A percentile compares a stretch with the other conserved stretches of the same genome.
phyloP scores from a whole-genome alignment of 2,888 invertebrate genomes.

The Andrena marginata region DNA sequence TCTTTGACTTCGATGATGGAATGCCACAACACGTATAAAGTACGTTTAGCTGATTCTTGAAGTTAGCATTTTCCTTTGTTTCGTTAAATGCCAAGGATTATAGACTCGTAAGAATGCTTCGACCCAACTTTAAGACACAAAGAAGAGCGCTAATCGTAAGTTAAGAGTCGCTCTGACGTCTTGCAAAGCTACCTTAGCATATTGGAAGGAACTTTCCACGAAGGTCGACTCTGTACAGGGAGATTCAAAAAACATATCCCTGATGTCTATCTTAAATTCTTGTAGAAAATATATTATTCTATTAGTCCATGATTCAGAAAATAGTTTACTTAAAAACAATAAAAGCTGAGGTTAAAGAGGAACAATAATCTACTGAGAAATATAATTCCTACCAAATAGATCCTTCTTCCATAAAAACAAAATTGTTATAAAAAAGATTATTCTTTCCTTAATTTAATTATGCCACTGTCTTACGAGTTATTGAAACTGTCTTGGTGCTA shows the following conservation, averaged over 20 bases:
- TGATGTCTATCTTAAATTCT: background rate
- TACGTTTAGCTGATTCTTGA: background rate
- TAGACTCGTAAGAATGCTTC: constrained; percentile 29
- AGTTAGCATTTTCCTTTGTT: constrained; percentile 32
- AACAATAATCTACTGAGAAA: background rate
- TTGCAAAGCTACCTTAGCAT: constrained; percentile 33
- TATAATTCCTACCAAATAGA: background rate
- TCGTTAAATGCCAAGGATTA: constrained; percentile 42
- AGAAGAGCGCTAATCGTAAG: constrained; percentile 26
- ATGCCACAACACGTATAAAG: background rate
- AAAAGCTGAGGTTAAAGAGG: background rate
- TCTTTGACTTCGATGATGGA: background rate
- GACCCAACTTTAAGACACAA: constrained; percentile 19
- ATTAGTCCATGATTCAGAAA: background rate
- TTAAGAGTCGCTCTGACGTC: constrained; percentile 27
- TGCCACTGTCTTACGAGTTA: background rate
- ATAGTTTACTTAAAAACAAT: background rate
- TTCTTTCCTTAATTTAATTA: too few species aligned
- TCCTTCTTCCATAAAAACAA: too few species aligned
- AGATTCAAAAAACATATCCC: background rate
- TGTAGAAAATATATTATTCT: too few species aligned
- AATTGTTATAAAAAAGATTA: too few species aligned
- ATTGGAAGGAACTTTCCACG: constrained; percentile 36
- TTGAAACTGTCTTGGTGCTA: background rate
- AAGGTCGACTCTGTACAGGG: constrained; percentile 33